Evolutionary conservation across 2,113 vertebrate genomes (phyloP).

Genomic region (Coptodon bakossiorum): DNA sequence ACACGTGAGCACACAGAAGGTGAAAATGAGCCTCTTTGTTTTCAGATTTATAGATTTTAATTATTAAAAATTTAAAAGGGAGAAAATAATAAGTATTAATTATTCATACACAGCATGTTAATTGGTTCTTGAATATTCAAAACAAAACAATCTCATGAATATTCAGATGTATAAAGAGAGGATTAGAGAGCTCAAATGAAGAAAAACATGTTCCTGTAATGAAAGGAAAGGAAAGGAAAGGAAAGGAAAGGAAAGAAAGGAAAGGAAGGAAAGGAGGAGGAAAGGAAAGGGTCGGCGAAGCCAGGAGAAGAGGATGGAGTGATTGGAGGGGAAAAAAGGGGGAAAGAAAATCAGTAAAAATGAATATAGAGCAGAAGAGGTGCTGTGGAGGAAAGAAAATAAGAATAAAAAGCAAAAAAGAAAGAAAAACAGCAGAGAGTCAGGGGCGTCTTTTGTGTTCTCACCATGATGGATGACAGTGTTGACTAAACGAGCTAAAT

Average conservation of each 20-base stretch:
- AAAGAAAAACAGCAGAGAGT: slow-evolving; percentile 14
- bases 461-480: slow-evolving; percentile 62
- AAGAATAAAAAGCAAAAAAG: slow-evolving; percentile 5
- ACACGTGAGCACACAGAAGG: not conserved
- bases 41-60: slow-evolving; percentile 63
- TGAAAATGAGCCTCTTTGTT: slow-evolving; percentile 40
- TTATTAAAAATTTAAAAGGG: slow-evolving; percentile 55
- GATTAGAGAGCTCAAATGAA: slow-evolving; percentile 51
- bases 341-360: not conserved
- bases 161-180: slow-evolving; percentile 51
- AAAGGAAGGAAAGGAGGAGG: not conserved
- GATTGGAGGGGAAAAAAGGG: not conserved
- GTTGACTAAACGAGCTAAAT: slow-evolving; percentile 65
- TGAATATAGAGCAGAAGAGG: not conserved
- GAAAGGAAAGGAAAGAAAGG: not conserved
- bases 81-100: slow-evolving; percentile 61
- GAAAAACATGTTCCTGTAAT: slow-evolving; percentile 35
- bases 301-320: not conserved
- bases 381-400: not conserved
- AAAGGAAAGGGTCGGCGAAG: not conserved
- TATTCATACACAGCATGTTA: slow-evolving; percentile 57
- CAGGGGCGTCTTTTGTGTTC: slow-evolving; percentile 59
- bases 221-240: not conserved
- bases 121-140: slow-evolving; percentile 67
- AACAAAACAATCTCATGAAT: slow-evolving; percentile 60